These are phyloP conservation scores for Cheilosia vernalis DNA, from an alignment of 2,888 invertebrate species.

Conservation along the genomic window DNA sequence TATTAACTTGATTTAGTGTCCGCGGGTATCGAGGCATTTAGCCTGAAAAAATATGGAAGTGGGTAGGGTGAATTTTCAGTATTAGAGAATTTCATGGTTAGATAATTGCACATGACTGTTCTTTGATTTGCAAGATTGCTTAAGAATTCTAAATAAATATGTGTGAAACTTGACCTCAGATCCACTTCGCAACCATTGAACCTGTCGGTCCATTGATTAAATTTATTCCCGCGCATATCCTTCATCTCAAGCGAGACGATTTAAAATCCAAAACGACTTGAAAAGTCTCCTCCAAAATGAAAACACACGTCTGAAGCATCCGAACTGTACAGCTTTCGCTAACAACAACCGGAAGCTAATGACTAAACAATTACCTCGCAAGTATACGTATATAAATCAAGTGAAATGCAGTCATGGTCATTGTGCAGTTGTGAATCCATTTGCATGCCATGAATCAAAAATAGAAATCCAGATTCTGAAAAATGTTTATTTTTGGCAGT, in stretches of 20 bases:
- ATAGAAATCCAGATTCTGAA: background rate
- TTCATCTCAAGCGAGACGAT: background rate
- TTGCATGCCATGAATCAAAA: background rate
- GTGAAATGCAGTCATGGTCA: conserved; percentile 1
- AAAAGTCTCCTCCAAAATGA: background rate
- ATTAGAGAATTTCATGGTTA: no score
- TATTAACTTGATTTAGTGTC: no score
- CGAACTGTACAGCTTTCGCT: background rate
- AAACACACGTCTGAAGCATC: background rate
- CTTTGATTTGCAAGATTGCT: no score
- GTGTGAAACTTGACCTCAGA: no score
- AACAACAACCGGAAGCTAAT: background rate
- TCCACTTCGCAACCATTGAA: no score
- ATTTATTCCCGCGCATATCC: no score
- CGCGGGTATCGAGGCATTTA: no score
- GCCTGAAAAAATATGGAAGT: no score
- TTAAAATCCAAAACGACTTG: background rate
- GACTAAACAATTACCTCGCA: background rate
- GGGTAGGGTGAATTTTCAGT: no score
- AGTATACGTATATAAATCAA: conserved; percentile 1
- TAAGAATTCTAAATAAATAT: no score
- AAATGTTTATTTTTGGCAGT: conserved; percentile 7
- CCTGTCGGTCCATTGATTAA: no score
- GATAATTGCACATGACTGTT: no score
- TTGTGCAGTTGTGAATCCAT: conserved; percentile 7